These are phyloP conservation scores for Bradypus variegatus DNA, from an alignment of 2,797 vertebrate genomes.

Conservation along the genomic window DNA sequence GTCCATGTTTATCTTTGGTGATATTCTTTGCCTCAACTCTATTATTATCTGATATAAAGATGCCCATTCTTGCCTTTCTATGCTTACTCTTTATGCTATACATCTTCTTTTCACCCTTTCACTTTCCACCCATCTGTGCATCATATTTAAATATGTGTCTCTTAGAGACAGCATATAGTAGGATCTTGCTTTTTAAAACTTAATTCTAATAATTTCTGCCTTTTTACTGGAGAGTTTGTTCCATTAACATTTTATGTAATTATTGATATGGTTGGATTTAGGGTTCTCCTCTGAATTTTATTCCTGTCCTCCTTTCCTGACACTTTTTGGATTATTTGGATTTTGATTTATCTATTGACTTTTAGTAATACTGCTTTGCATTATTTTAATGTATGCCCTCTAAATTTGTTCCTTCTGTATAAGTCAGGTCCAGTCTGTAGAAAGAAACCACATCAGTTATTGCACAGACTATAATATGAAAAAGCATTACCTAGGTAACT, in stretches of 20 bases:
- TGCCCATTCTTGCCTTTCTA: background rate
- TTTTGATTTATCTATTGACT: background rate
- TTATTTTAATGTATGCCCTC: slow-evolving; percentile 3
- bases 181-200: background rate
- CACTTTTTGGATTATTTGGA: background rate
- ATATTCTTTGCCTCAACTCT: slow-evolving; percentile 1
- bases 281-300: background rate
- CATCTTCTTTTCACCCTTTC: background rate
- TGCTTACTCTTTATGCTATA: background rate
- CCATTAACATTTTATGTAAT: background rate
- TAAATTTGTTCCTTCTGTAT: background rate
- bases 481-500: background rate
- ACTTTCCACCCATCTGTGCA: background rate
- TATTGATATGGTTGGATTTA: background rate
- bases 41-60: background rate
- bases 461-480: slow-evolving; percentile 8
- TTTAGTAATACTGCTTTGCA: background rate
- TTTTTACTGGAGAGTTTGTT: background rate
- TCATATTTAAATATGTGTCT: background rate
- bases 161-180: background rate
- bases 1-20: background rate
- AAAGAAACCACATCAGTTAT: background rate
- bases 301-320: background rate
- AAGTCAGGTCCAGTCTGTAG: background rate
- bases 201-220: background rate